A percentile compares a stretch with the other conserved stretches of the same genome.
phyloP scores from a whole-genome alignment of 2,797 vertebrate species.

The Tenualosa ilisha region DNA sequence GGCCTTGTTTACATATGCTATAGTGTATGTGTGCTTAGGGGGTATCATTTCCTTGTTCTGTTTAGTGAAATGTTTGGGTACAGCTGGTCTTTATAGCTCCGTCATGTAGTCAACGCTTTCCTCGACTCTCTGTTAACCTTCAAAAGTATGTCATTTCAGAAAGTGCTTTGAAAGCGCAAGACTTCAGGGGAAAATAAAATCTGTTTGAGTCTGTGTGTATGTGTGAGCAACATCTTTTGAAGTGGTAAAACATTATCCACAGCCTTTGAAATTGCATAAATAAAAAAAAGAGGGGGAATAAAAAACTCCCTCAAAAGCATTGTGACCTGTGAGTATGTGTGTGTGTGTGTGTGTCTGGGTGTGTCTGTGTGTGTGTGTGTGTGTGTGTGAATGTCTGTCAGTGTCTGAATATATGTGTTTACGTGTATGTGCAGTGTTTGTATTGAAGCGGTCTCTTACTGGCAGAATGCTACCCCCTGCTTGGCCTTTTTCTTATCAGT shows the following conservation, averaged over 20 bases:
- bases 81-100: conserved; percentile 35
- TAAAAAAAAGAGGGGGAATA: neutral
- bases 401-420: neutral
- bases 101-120: conserved; percentile 25
- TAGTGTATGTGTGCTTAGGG: neutral
- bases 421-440: neutral
- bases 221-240: conserved; percentile 49
- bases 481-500: conserved; percentile 41
- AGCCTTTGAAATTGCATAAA: neutral
- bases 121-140: conserved; percentile 37
- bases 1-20: neutral
- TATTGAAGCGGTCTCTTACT: conserved; percentile 33
- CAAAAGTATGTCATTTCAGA: conserved; percentile 49
- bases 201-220: neutral
- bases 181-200: conserved; percentile 38
- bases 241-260: conserved; percentile 19
- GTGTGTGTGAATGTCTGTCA: neutral
- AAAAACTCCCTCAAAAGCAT: neutral
- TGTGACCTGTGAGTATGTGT: neutral
- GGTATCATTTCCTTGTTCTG: conserved; percentile 29
- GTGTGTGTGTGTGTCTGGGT: neutral
- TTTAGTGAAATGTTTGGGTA: conserved; percentile 32
- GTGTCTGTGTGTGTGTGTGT: neutral
- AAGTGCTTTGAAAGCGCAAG: conserved; percentile 45
- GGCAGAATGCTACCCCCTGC: conserved; percentile 42